Conservation (phyloP, 2,797 vertebrate species). For the Dryobates pubescens region DNA sequence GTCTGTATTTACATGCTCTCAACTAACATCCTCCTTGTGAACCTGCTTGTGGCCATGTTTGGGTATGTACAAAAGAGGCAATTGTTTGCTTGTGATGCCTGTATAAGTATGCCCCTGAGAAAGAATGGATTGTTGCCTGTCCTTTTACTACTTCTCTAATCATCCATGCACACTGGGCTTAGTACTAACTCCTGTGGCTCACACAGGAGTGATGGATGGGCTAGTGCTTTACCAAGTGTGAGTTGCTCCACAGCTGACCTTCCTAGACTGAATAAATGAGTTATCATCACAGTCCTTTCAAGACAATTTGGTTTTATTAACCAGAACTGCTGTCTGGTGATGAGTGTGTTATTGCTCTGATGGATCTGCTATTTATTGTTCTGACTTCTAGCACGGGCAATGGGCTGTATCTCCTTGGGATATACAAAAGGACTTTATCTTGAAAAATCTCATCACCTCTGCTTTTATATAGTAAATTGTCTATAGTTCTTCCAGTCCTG, state of each 20-base stretch:
- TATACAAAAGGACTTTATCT: neutral
- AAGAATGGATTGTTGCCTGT: neutral
- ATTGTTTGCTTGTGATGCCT: neutral
- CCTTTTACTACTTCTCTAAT: neutral
- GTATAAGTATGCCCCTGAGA: accelerated
- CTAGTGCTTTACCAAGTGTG: neutral
- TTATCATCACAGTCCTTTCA: neutral
- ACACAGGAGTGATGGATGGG: too few species aligned
- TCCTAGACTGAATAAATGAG: neutral
- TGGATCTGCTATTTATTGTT: neutral
- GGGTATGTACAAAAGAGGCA: constrained; percentile 50
- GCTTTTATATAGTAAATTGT: neutral
- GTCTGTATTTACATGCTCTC: constrained; percentile 85
- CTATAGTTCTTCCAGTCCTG: neutral
- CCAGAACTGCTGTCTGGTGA: neutral
- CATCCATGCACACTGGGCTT: neutral
- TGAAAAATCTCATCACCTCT: neutral
- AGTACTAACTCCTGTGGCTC: neutral
- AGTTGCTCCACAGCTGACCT: neutral
- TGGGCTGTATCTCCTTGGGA: neutral
- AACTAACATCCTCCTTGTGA: constrained; percentile 83
- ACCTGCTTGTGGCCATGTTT: constrained; percentile 84
- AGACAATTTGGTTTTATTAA: neutral
- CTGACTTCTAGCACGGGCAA: neutral
- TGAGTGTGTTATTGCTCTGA: neutral